These are phyloP conservation scores for Bradypodion pumilum DNA, from an alignment of 2,797 vertebrate species.

Conservation along the genomic window DNA sequence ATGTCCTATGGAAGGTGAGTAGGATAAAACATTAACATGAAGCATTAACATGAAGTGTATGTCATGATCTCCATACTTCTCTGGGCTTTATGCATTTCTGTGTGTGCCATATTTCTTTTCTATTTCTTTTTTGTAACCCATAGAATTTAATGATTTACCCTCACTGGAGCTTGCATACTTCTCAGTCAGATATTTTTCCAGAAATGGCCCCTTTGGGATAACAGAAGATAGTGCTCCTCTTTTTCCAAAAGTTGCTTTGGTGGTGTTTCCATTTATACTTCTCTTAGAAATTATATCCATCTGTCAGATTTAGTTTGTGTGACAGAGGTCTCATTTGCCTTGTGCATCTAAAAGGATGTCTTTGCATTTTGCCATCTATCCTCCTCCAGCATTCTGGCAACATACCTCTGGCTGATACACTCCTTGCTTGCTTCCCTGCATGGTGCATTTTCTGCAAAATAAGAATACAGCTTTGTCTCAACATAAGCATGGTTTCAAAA, in stretches of 20 bases:
- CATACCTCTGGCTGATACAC: constrained; percentile 6
- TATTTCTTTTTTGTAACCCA: background rate
- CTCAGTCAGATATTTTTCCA: constrained; percentile 19
- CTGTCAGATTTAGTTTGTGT: constrained; percentile 21
- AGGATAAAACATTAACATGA: background rate
- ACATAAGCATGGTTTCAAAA: constrained; percentile 22
- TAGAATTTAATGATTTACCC: constrained; percentile 21
- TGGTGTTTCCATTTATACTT: constrained; percentile 25
- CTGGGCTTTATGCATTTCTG: background rate
- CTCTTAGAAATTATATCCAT: constrained; percentile 26
- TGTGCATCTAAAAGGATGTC: background rate
- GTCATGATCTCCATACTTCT: background rate
- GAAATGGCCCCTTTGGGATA: background rate
- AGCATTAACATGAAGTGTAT: background rate
- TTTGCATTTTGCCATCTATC: constrained; percentile 17
- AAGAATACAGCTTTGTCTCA: constrained; percentile 19
- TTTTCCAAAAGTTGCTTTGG: background rate
- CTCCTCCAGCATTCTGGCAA: background rate
- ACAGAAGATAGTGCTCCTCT: background rate
- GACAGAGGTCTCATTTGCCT: constrained; percentile 11
- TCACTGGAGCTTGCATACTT: constrained; percentile 17
- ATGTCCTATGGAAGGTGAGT: background rate
- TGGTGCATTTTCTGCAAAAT: constrained; percentile 26
- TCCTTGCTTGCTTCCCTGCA: constrained; percentile 22
- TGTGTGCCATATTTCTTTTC: constrained; percentile 9